phyloP scores from a whole-genome alignment of 2,797 vertebrate species.

The Stomatorhinus walkeri region DNA sequence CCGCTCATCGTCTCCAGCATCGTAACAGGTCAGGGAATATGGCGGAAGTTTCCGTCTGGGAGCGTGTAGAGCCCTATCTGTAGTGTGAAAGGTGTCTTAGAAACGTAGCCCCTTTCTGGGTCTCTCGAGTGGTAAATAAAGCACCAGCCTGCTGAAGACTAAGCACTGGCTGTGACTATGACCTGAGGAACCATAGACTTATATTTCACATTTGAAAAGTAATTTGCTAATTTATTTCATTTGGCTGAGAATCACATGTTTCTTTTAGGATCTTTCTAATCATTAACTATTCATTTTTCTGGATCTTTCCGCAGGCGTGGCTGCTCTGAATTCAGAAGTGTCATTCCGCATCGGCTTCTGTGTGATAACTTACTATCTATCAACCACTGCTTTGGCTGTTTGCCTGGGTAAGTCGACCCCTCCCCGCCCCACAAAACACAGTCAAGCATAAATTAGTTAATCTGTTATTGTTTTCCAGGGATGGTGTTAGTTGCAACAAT shows the following conservation, averaged over 20 bases:
- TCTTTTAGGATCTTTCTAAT: not conserved
- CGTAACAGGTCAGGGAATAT: slow-evolving; percentile 59
- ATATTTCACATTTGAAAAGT: not conserved
- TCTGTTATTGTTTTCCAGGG: not conserved
- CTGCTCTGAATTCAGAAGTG: slow-evolving; percentile 62
- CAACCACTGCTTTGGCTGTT: slow-evolving; percentile 19
- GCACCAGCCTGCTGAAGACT: not conserved
- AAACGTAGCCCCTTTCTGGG: not conserved
- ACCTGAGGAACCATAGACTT: not conserved
- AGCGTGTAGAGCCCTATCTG: not conserved
- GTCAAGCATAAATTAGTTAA: not conserved
- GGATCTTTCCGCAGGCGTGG: slow-evolving; percentile 53
- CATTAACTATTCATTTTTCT: not conserved
- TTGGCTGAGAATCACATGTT: not conserved
- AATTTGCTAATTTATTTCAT: not conserved
- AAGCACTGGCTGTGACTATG: not conserved
- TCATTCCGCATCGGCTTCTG: slow-evolving; percentile 52
- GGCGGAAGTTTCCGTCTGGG: not conserved
- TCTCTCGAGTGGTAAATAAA: not conserved
- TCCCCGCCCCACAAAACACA: not conserved
- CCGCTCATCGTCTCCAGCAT: slow-evolving; percentile 73
- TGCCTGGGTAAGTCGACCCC: slow-evolving; percentile 16
- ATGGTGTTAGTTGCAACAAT: slow-evolving; percentile 58
- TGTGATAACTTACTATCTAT: slow-evolving; percentile 18
- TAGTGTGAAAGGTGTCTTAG: not conserved